Base-by-base conservation (phyloP, 2,113 vertebrate genomes). In the Misgurnus anguillicaudatus region DNA sequence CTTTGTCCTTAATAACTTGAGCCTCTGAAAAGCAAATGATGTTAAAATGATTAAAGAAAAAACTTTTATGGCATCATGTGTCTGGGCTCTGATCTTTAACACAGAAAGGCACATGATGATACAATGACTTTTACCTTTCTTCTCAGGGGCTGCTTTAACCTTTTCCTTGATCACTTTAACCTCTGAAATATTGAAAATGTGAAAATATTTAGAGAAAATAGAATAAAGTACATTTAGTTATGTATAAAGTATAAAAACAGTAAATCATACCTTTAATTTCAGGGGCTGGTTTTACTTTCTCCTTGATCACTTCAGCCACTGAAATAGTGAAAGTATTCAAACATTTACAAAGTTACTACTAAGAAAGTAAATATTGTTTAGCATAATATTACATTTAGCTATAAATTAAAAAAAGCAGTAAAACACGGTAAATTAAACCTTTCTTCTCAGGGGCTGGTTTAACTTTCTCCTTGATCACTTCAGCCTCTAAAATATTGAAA, bases 111-210 rank as follows among this genome's bases (percentile, higher is more conserved):
- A 63, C 24, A 31, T 31, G 24, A 31, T 31, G 24, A 31, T 31
- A 31, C 24, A 31, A 31, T 31, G 24, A 31, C 10, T 45, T 45
- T 45, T 45, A 74, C 71, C 71, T 74, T 80, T 61, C 6, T 84
- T 91, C 31, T 87, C 16, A 7, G 86, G 82, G n/a, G 78, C 79
- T 69, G 79, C 55, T 72, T 90, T 89, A 55, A 78, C 82, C 58
- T 74, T 85, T 47, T 88, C 88, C 74, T 88, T 90, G 6, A 87
- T 21, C 8, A 86, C 85, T n/a, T 77, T 80, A 78, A 83, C 90
- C 86, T 80, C 90, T 55, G 31, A 84, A 13, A 69, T 36, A n/a
- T 42, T 9, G 57, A 48, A 11, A 10, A 70, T 38, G 17, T 31
- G 24, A 31, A 31, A 31, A 31, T 3, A 31, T 31, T 31, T 31